Evolutionary conservation across 2,113 vertebrate species (phyloP), one percentile per base, ranked within the genome.

Genomic region (Tenebrosternarchus preto): DNA sequence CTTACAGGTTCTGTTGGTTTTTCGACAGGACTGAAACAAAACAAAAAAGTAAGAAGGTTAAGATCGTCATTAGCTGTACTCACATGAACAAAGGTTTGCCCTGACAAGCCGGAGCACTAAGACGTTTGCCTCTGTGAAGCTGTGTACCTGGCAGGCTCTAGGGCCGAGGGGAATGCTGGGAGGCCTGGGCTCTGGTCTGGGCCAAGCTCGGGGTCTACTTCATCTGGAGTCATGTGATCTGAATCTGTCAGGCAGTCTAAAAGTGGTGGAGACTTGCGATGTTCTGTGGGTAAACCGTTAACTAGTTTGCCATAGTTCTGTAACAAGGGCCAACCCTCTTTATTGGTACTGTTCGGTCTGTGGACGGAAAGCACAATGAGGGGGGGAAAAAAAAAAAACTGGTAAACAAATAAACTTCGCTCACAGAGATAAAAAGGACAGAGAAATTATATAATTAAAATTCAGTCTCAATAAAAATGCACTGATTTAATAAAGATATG

Each of bases 1-100:
- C 93, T 94, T 82, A 97, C 92, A 55, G 96, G 94, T 90, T 99
- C 96, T 91, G 96, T 93, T 91, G 96, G 94, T 93, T 98, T 98
- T 88, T 98, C 96, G 70, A 95, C 95, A 87, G 96, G 96, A 93
- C 97, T 99, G 90, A 74, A 92, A 90, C 88, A 36, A 78, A 85
- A 43, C 76, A 76, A 83, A 85, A 64, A 68, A n/a, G 7, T 1
- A 17, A 67, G n/a, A 24, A 2, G 43, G 43, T 50, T 27, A 56
- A 81, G 15, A 77, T 55, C 4, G 46, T 33, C 11, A 71, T 20
- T 17, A 27, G 36, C 1, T 39, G 3, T 17, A 50, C 19, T 59
- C 29, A 20, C 20, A 59, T 24, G 0, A 56, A 27, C 5, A 20
- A 50, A 60, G 17, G 0, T 43, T n/a, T 59, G 31, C 24, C 1